Base-by-base conservation (phyloP, 2,888 invertebrate genomes). In the Stenichneumon culpator region DNA sequence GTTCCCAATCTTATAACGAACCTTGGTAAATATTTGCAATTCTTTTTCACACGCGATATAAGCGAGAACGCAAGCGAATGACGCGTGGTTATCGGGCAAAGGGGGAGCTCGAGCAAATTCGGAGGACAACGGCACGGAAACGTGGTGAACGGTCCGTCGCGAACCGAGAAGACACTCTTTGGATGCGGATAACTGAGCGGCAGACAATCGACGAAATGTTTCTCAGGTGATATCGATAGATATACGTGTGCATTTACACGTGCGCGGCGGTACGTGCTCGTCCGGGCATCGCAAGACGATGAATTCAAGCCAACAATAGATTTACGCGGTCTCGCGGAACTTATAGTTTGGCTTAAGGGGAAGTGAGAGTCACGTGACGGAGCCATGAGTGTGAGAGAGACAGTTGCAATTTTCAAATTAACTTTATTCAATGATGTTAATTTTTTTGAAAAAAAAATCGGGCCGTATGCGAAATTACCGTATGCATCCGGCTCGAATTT, bases 231-330 rank as follows among this genome's bases (percentile, higher is more conserved):
- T 82, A 60, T 67, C 28, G 44, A 25, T 63, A 60, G 47, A 68
- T 44, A 70, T 77, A 19, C 28, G 47, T 36, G 32, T 54, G 47
- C 47, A 32, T 28, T 22, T 25, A 70, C 65, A 70, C 79, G 84
- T 82, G 72, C 60, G 44, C 68, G 14, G 22, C 47, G 69, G 60
- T 73, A 68, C 65, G 77, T 52, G 28, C 79, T 69, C 44, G 60
- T 78, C 73, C 63, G 84, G 84, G 79, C 74, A 32, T n/a, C 47
- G 47, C 63, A 44, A 74, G 74, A 70, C 82, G 73, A 57, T 74
- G 69, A 69, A 72, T 85, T 79, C 57, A 44, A 73, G 82, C 82
- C 84, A 85, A 85, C 84, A 85, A 81, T 84, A 84, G 84, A 82
- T 79, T 82, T 47, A 60, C 81, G 69, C 74, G 25, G 79, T 84